Percentiles rank a stretch among this genome's conserved stretches.
Conservation (phyloP, 2,888 invertebrate genomes). For the Ptychoptera albimana region DNA sequence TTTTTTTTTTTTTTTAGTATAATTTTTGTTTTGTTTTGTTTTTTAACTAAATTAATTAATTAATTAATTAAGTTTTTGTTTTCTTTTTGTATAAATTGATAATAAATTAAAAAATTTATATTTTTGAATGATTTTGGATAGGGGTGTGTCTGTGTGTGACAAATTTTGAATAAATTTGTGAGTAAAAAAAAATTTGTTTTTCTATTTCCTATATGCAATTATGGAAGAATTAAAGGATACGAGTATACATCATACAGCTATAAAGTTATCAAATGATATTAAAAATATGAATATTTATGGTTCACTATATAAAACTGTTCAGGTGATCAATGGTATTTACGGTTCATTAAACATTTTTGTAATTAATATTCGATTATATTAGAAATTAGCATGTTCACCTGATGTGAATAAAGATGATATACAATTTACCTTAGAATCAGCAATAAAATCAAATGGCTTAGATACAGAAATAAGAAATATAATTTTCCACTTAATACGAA, state of each 20-base stretch:
- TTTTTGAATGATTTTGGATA: too few species aligned
- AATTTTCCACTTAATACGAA: conserved; percentile 65
- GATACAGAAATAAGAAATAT: conserved; percentile 72
- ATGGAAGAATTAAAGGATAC: conserved; percentile 30
- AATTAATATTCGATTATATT: conserved; percentile 15
- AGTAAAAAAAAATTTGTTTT: too few species aligned
- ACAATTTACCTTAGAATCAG: conserved; percentile 55
- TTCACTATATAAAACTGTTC: conserved; percentile 60
- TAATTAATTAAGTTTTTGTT: too few species aligned
- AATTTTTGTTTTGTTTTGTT: too few species aligned
- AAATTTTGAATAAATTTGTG: too few species aligned
- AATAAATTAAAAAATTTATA: too few species aligned
- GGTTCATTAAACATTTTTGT: not conserved
- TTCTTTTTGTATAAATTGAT: too few species aligned
- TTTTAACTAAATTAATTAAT: too few species aligned
- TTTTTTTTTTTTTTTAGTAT: too few species aligned
- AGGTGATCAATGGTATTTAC: conserved; percentile 35
- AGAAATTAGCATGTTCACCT: conserved; percentile 66
- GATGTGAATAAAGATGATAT: conserved; percentile 63
- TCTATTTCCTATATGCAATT: too few species aligned
- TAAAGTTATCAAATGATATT: conserved; percentile 65
- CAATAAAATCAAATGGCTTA: conserved; percentile 60
- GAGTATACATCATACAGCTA: conserved; percentile 53
- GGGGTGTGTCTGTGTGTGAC: too few species aligned
- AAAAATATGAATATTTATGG: conserved; percentile 60